Evolutionary conservation across 2,113 vertebrate genomes (phyloP).

Genomic region (Ceuthmochares aereus): DNA sequence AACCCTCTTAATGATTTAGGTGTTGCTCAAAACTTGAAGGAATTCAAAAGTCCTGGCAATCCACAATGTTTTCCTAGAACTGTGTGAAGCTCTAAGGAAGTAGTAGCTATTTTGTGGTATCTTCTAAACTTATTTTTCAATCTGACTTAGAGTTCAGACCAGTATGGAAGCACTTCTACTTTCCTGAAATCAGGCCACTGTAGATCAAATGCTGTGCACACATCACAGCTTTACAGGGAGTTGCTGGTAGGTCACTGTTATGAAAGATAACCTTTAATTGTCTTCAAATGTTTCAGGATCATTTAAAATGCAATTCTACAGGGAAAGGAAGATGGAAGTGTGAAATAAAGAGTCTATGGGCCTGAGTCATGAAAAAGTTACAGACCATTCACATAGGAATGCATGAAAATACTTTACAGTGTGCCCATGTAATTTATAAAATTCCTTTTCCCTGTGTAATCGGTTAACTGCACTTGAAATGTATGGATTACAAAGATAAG

Average conservation of each 20-base stretch:
- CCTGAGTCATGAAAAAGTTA: constrained; percentile 56
- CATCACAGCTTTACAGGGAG: constrained; percentile 35
- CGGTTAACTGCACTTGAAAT: constrained; percentile 58
- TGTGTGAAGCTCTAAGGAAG: constrained; percentile 16
- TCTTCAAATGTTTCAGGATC: constrained; percentile 62
- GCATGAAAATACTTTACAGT: constrained; percentile 63
- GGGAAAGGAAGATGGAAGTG: neutral
- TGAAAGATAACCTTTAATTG: constrained; percentile 61
- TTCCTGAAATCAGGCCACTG: constrained; percentile 12
- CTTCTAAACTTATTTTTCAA: constrained; percentile 12
- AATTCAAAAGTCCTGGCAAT: neutral
- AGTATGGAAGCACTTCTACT: neutral
- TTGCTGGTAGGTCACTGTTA: constrained; percentile 34
- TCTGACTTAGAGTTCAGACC: neutral
- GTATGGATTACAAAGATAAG: constrained; percentile 34
- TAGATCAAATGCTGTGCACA: constrained; percentile 30
- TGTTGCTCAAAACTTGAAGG: neutral
- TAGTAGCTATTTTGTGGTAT: neutral
- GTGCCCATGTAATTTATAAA: constrained; percentile 65
- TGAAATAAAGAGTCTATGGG: constrained; percentile 37
- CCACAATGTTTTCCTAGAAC: neutral
- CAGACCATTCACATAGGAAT: constrained; percentile 65
- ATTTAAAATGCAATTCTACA: constrained; percentile 65
- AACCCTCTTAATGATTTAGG: neutral
- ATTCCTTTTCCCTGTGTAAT: constrained; percentile 39